Evolutionary conservation across 1,140 invertebrate genomes (phyloP).

Genomic region (Neodiprion fabricii): DNA sequence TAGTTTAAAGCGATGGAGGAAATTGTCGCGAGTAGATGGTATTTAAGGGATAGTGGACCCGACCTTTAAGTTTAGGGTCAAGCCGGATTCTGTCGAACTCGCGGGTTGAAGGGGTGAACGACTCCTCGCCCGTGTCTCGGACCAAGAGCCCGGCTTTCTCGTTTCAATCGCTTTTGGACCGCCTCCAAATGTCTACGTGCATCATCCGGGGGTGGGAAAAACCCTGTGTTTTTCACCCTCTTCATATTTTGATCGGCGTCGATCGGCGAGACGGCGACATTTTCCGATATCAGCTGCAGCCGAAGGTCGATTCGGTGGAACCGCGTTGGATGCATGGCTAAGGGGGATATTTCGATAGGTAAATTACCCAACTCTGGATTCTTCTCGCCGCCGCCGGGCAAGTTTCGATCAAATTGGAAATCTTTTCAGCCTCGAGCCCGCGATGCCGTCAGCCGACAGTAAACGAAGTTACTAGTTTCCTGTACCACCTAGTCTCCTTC

Average conservation of each 20-base stretch:
- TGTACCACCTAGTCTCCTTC: not conserved
- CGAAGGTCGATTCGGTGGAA: too few relatives aligned
- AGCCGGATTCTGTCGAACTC: not conserved
- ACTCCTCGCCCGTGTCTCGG: not conserved
- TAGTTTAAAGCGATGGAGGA: too few relatives aligned
- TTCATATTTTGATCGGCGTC: not conserved
- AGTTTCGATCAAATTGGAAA: not conserved
- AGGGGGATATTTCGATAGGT: too few relatives aligned
- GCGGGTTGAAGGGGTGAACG: not conserved
- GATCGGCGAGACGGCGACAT: too few relatives aligned
- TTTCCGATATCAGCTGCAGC: too few relatives aligned
- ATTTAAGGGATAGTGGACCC: too few relatives aligned
- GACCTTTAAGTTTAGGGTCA: not conserved
- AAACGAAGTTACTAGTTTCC: constrained; percentile 3
- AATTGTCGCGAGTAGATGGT: too few relatives aligned
- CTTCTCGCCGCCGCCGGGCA: not conserved
- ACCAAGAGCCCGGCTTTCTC: not conserved
- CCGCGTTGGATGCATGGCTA: too few relatives aligned
- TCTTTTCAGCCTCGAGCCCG: not conserved
- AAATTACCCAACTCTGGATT: too few relatives aligned
- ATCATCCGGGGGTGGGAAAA: not conserved
- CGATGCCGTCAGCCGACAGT: not conserved
- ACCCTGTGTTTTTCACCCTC: not conserved
- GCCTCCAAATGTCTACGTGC: not conserved
- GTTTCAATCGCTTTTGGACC: constrained; percentile 1